Conservation (phyloP, 2,113 vertebrate species). For the Archilochus colubris region DNA sequence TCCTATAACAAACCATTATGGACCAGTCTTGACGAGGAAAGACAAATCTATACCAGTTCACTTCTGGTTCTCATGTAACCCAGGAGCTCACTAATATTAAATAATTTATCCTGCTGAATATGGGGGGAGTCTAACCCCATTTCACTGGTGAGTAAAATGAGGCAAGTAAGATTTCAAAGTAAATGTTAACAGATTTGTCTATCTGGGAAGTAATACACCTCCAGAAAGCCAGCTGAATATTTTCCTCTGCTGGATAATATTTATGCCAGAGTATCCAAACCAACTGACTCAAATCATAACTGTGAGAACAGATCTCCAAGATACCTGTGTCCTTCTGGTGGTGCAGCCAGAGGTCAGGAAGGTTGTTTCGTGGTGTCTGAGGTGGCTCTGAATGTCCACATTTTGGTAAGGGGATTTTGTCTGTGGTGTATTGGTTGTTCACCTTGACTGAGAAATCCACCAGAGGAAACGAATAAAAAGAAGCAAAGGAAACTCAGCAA, state of each 20-base stretch:
- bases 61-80: not conserved
- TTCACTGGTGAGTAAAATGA: not conserved
- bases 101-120: not conserved
- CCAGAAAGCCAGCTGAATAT: not conserved
- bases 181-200: not conserved
- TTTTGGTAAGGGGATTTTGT: not conserved
- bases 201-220: not conserved
- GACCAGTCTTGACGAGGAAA: not conserved
- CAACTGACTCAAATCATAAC: not conserved
- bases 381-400: not conserved
- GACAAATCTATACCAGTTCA: not conserved
- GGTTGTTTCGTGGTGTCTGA: not conserved
- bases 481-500: not conserved
- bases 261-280: not conserved
- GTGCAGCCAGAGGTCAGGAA: not conserved
- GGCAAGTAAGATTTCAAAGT: not conserved
- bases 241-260: not conserved
- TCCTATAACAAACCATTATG: not conserved
- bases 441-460: not conserved
- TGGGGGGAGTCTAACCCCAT: not conserved
- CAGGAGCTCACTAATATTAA: not conserved
- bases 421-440: not conserved
- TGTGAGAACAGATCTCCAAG: not conserved
- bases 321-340: not conserved
- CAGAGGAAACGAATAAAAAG: not conserved